These are phyloP conservation scores for Psococerastis gibbosa DNA, from an alignment of 2,888 invertebrate species.

Conservation along the genomic window DNA sequence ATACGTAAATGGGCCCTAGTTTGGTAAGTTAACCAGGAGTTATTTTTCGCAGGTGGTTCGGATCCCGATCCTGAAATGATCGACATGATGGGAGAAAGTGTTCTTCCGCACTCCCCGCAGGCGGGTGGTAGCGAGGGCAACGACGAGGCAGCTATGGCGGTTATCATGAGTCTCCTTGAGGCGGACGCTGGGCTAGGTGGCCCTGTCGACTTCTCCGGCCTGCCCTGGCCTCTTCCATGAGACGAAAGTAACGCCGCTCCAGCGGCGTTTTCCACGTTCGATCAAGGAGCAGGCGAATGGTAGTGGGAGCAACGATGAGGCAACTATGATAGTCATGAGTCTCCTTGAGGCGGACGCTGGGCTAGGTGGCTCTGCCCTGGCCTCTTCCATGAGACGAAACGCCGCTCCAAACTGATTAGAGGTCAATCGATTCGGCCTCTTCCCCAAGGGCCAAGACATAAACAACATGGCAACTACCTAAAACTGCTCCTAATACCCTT, in stretches of 20 bases:
- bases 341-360: slow-evolving; percentile 77
- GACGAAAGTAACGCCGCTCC: too few species aligned
- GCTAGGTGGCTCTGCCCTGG: slow-evolving; percentile 76
- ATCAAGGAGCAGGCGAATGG: slow-evolving; percentile 25
- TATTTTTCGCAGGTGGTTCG: slow-evolving; percentile 19
- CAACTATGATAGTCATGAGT: slow-evolving; percentile 85
- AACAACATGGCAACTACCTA: too few species aligned
- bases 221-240: slow-evolving; percentile 69
- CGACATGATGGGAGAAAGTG: slow-evolving; percentile 35
- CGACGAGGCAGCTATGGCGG: slow-evolving; percentile 81
- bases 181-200: slow-evolving; percentile 78
- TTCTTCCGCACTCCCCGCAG: slow-evolving; percentile 28
- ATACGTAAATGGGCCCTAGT: too few species aligned
- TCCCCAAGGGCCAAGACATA: too few species aligned
- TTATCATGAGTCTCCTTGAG: slow-evolving; percentile 76
- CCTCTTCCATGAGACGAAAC: slow-evolving; percentile 44
- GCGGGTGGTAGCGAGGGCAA: slow-evolving; percentile 43
- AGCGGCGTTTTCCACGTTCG: too few species aligned
- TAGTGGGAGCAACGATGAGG: slow-evolving; percentile 65
- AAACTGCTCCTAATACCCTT: too few species aligned
- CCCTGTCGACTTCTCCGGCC: slow-evolving; percentile 66
- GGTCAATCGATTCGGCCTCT: too few species aligned
- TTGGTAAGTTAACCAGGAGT: background rate
- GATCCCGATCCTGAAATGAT: slow-evolving; percentile 34
- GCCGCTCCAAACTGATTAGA: too few species aligned